Evolutionary conservation across 2,888 invertebrate genomes (phyloP), one percentile per base, ranked within the genome.

Genomic region (Melinaea menophilus): DNA sequence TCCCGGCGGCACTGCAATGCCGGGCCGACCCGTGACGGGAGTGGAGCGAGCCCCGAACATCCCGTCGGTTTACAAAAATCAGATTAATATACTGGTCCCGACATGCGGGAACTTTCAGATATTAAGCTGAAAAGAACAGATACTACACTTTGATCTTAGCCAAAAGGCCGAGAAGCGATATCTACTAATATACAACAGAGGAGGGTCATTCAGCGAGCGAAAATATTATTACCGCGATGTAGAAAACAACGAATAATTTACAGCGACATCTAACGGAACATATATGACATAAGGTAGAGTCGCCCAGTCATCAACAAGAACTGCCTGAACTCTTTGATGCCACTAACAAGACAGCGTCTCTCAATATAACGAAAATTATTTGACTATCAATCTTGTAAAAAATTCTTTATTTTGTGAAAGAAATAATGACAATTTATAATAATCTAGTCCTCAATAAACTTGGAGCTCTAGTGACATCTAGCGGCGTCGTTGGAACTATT

Each of bases 41-140:
- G 41, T 41, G 41, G 9, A 41, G 41, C 41, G 41, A 41, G 41
- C 41, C 41, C 41, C 41, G 41, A 41, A 41, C 41, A 41, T 41
- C 41, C 41, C 41, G 41, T 41, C 41, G 41, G 41, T 41, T 41
- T 41, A 41, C 41, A 41, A 41, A 41, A 48, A 48, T 13, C 48
- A 48, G 48, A 13, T 48, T 48, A 48, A 48, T 48, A 48, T 48
- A 48, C 48, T 48, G 48, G 22, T 48, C 48, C 48, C 48, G 48
- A 48, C 48, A 48, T 48, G 48, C 48, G 48, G 48, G 13, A 48
- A 48, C 48, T 48, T 48, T 41, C 41, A 41, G 41, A 71, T 72
- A 72, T 71, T 72, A 72, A 72, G 69, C 69, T 69, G 69, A 67
- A 69, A 67, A 69, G 69, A 69, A 69, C 67, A 65, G 66, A 65